Evolutionary conservation across 2,888 invertebrate species (phyloP), one percentile per base, ranked within the genome.

Genomic region (Cantharis rufa): DNA sequence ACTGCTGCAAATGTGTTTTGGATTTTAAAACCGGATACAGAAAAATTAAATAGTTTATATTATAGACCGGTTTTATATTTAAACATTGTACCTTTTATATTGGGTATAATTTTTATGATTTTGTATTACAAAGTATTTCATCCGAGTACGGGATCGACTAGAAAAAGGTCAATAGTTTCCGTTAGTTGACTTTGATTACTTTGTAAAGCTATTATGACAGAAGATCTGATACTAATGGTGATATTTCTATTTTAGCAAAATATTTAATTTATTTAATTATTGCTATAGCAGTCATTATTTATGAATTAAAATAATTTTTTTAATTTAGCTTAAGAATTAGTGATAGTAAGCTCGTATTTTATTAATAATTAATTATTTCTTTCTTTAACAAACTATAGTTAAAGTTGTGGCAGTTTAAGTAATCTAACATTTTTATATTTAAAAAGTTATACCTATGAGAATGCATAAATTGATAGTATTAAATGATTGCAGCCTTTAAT

Each of bases 61-160:
- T 94, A 91, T 83, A 87, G 91, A 81, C 91, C 92, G 0, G 88
- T 94, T 48, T 89, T 94, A 72, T 88, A 89, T 70, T 86, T 92
- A 68, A 91, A 93, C 80, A 88, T 92, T 10, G 86, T 91, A 3
- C 93, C 94, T 0, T 95, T 93, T 86, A 85, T 93, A 1, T 75
- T 93, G 7, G 95, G 95, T 5, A 89, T 95, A 73, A 83, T 89
- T 3, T 90, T 92, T 80, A 94, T 95, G 94, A 87, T 93, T 62
- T 81, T 94, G 1, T 95, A 95, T 86, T 95, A 95, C 85, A 89
- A 90, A 78, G 91, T 90, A 81, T 93, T 93, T 81, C 95, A 95
- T 89, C 95, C 95, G 0, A 92, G 86, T 78, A 88, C 86, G 16
- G 87, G 88, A 5, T 88, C 86, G 62, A 84, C 70, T 73, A 72